phyloP scores from a whole-genome alignment of 2,888 invertebrate genomes.

The Leptopterna dolabrata region DNA sequence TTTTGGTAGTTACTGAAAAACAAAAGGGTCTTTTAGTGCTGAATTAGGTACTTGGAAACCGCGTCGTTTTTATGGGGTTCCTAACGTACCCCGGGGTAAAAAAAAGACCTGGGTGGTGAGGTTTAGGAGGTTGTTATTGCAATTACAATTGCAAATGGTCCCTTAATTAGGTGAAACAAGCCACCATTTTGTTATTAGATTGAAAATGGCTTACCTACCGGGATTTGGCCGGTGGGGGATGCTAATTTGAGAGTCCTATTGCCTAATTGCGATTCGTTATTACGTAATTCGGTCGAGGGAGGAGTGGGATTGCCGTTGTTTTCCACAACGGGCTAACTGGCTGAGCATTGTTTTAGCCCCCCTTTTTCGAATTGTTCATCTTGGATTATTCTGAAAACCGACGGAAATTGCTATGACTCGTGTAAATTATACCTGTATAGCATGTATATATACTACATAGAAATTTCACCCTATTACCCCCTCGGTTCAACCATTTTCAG shows the following conservation, averaged over 20 bases:
- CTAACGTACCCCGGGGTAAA: neutral
- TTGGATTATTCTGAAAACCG: no score
- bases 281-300: neutral
- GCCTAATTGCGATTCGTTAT: neutral
- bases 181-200: neutral
- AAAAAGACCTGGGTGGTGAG: neutral
- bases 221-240: neutral
- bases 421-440: no score
- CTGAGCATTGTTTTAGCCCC: no score
- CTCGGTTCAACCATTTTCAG: no score
- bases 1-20: no score
- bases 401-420: no score
- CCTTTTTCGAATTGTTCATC: no score
- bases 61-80: neutral
- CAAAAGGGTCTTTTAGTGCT: no score
- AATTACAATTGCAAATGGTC: neutral
- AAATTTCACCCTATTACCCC: no score
- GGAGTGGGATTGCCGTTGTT: neutral
- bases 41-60: no score
- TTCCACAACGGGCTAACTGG: neutral
- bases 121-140: neutral
- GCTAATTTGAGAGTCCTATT: neutral
- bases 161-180: neutral
- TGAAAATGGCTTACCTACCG: neutral
- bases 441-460: no score